Evolutionary conservation across 1,140 invertebrate species (phyloP).

Genomic region (Aphaenogaster ashmeadi): DNA sequence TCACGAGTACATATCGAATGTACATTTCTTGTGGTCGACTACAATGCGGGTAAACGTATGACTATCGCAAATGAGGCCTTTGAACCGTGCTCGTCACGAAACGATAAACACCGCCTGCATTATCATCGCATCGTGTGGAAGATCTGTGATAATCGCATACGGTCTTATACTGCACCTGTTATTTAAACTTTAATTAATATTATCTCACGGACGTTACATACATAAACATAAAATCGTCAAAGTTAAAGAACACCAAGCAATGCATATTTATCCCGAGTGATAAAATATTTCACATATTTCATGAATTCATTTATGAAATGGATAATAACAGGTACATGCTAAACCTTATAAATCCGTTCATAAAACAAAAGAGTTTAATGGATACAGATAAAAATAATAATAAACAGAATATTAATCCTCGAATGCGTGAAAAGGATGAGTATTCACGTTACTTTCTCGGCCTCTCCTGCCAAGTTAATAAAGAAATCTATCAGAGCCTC

Average conservation of each 20-base stretch:
- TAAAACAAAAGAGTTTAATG: background rate
- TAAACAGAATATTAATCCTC: background rate
- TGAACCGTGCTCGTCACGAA: constrained; percentile 49
- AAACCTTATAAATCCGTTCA: background rate
- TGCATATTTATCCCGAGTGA: background rate
- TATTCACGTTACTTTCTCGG: constrained; percentile 8
- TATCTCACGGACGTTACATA: background rate
- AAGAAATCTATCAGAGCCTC: constrained; percentile 31
- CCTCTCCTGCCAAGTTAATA: background rate
- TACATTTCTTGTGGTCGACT: background rate
- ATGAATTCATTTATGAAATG: background rate
- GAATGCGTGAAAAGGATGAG: background rate
- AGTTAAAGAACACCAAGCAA: background rate
- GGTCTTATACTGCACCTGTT: background rate
- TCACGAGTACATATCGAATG: background rate
- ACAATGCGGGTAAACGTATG: constrained; percentile 1
- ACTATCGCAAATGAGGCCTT: constrained; percentile 13
- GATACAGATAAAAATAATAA: background rate
- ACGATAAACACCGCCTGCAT: constrained; percentile 41
- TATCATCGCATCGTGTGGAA: constrained; percentile 22
- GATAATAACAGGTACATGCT: background rate
- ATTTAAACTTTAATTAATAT: constrained; percentile 32
- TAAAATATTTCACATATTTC: background rate
- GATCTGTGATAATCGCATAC: constrained; percentile 10
- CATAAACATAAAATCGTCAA: background rate